These are phyloP conservation scores for Cremastinae sp. DNA, from an alignment of 2,888 invertebrate genomes.

Conservation along the genomic window DNA sequence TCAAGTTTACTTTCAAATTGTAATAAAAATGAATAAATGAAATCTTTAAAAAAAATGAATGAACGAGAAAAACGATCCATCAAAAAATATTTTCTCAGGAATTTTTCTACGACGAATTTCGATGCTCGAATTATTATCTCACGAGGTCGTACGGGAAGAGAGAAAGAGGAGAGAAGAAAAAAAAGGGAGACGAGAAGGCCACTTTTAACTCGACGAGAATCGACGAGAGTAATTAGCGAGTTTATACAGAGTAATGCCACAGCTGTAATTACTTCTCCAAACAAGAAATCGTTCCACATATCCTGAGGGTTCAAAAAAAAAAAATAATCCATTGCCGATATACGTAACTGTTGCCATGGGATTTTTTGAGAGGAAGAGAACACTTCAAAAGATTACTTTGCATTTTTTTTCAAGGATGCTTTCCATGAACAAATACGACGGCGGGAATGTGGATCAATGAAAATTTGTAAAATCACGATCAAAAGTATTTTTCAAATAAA, in stretches of 20 bases:
- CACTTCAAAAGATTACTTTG: no score
- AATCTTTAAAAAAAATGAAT: no score
- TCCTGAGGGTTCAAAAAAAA: slow-evolving; percentile 26
- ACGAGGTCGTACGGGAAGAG: not conserved
- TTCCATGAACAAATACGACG: slow-evolving; percentile 19
- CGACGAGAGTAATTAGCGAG: slow-evolving; percentile 46
- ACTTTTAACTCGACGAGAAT: slow-evolving; percentile 22
- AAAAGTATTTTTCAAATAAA: no score
- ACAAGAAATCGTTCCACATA: slow-evolving; percentile 39
- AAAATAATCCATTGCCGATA: not conserved
- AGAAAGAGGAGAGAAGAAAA: not conserved
- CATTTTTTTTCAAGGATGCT: no score
- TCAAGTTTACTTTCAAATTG: no score
- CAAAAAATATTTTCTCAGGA: no score
- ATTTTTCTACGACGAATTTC: no score
- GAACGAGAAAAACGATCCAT: no score
- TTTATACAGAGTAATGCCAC: slow-evolving; percentile 35
- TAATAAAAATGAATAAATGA: no score
- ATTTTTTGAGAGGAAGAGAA: not conserved
- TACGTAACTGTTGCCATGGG: slow-evolving; percentile 7
- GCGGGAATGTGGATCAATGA: no score
- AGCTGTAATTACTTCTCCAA: slow-evolving; percentile 38
- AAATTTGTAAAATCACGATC: no score
- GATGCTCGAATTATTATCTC: no score
- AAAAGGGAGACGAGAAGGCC: slow-evolving; percentile 3